A percentile compares a stretch with the other conserved stretches of the same genome.
These are phyloP conservation scores for Schizothorax lantsangensis DNA, from an alignment of 2,797 vertebrate species.

Conservation along the genomic window DNA sequence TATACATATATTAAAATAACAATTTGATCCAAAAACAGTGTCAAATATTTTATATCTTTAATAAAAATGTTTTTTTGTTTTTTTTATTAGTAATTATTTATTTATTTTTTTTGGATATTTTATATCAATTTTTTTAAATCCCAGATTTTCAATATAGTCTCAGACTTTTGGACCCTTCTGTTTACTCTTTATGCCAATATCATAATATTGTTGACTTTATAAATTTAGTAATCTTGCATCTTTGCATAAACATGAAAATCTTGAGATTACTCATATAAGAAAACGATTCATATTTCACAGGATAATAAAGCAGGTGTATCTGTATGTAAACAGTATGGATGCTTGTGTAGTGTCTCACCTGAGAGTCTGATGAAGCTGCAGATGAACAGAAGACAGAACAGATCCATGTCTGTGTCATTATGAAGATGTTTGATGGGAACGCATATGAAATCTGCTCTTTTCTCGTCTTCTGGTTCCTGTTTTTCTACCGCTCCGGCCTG, in stretches of 20 bases:
- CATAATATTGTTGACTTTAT: not conserved
- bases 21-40: not conserved
- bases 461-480: constrained; percentile 1
- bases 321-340: not conserved
- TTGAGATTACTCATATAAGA: not conserved
- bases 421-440: not conserved
- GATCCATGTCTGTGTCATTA: constrained; percentile 5
- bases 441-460: not conserved
- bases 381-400: not conserved
- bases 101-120: no score
- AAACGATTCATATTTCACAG: not conserved
- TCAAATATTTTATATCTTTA: not conserved
- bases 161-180: not conserved
- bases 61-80: not conserved
- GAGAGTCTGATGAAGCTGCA: not conserved
- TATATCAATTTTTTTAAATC: not conserved
- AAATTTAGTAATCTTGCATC: not conserved
- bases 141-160: not conserved
- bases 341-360: not conserved
- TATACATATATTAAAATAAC: not conserved
- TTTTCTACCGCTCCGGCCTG: not conserved
- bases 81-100: no score
- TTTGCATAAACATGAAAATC: not conserved
- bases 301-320: not conserved
- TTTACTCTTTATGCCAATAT: not conserved